Evolutionary conservation across 2,113 vertebrate genomes (phyloP), one percentile per base, ranked within the genome.

Genomic region (Seriola dumerili): DNA sequence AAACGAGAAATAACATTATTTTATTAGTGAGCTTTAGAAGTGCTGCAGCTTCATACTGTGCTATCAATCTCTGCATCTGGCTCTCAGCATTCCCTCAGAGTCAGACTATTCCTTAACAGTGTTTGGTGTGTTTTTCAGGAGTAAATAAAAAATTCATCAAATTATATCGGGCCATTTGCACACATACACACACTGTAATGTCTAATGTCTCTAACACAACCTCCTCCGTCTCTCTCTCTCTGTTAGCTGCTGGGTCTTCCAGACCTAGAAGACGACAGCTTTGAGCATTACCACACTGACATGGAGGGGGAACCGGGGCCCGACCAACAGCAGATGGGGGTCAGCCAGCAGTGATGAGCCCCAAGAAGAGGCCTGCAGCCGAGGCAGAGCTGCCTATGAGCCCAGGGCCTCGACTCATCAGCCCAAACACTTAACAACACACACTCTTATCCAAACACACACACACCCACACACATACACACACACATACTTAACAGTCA

Each of bases 251-350:
- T 99, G 92, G 98, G 98, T 83, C 97, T 99, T 90, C 98, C 97
- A 44, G 98, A 99, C 92, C 95, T 97, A 71, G 98, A 99, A 5
- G 98, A 99, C 4, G 98, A 98, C 82, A 95, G 96, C 0, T 99
- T 99, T 90, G 98, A 99, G 95, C 97, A 99, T 78, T 99, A 98
- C 94, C 98, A 97, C n/a, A 97, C 97, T n/a, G 97, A 99, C 32
- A 96, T 98, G 95, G 98, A 99, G 92, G 98, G 98, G 78, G 98
- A 98, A 89, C 96, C 98, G 5, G 98, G 98, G 93, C 96, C 98
- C 0, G 98, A 99, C 96, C 98, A 98, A 94, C 97, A 98, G 93
- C 97, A 98, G 91, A 99, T 99, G 98, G 97, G 98, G 89, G 97
- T 99, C 96, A 99, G 98, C 94, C 98, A 99, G 95, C 97, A 99